Evolutionary conservation across 2,888 invertebrate genomes (phyloP).

Genomic region (Metellina segmentata): DNA sequence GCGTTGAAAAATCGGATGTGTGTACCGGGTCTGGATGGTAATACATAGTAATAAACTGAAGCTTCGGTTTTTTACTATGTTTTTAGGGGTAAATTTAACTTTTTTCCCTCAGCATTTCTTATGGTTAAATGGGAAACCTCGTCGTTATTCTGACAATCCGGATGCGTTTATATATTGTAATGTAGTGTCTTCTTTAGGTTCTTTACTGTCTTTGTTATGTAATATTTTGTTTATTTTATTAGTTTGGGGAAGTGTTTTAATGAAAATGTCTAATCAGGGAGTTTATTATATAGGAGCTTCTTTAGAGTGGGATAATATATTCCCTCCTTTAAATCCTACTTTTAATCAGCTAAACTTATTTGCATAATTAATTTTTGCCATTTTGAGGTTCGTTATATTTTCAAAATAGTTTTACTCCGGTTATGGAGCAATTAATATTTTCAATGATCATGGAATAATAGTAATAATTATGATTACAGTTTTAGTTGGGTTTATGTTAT

Average conservation of each 20-base stretch:
- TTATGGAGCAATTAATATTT: slow-evolving; percentile 79
- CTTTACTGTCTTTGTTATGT: slow-evolving; percentile 84
- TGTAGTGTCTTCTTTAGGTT: slow-evolving; percentile 86
- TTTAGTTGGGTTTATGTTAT: slow-evolving; percentile 78
- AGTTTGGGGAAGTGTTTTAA: slow-evolving; percentile 85
- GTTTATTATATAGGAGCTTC: slow-evolving; percentile 83
- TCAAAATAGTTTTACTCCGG: slow-evolving; percentile 79
- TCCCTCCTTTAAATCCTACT: slow-evolving; percentile 78
- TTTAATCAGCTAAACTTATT: slow-evolving; percentile 77
- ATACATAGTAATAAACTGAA: slow-evolving; percentile 85
- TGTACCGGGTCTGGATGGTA: too few relatives aligned
- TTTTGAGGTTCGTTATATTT: slow-evolving; percentile 78
- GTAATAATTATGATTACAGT: slow-evolving; percentile 78
- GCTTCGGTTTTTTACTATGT: slow-evolving; percentile 87
- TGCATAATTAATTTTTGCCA: slow-evolving; percentile 83
- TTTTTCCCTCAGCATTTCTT: slow-evolving; percentile 91
- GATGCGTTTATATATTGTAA: slow-evolving; percentile 86
- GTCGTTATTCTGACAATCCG: slow-evolving; percentile 88
- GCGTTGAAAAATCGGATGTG: too few relatives aligned
- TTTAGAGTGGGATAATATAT: slow-evolving; percentile 81
- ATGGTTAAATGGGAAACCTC: slow-evolving; percentile 87
- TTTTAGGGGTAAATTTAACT: slow-evolving; percentile 89
- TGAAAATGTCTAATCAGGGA: slow-evolving; percentile 81
- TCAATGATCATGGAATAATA: slow-evolving; percentile 79
- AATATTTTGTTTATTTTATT: slow-evolving; percentile 85